Percentiles rank a stretch among this genome's conserved stretches.
Evolutionary conservation across 2,797 vertebrate species (phyloP).

Genomic region (Clarias platycephalus): DNA sequence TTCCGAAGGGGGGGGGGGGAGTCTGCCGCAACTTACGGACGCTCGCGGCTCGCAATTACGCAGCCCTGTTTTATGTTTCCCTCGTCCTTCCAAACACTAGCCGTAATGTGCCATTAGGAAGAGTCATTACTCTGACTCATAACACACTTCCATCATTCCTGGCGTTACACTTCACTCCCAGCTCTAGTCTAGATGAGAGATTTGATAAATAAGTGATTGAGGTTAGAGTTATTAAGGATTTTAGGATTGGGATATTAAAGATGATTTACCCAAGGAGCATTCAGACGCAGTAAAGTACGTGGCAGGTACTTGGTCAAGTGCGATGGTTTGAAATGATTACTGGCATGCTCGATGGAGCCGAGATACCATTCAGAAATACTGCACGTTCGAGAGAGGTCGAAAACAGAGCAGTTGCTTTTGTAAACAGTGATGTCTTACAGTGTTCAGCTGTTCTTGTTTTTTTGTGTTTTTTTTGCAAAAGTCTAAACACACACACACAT

Average conservation of each 20-base stretch:
- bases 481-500: neutral
- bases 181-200: constrained; percentile 28
- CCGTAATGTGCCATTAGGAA: constrained; percentile 39
- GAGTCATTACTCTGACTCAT: constrained; percentile 46
- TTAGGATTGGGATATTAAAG: neutral
- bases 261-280: constrained; percentile 12
- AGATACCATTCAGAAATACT: neutral
- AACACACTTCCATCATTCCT: constrained; percentile 55
- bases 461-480: constrained; percentile 3
- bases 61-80: constrained; percentile 29
- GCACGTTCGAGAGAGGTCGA: neutral
- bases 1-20: neutral
- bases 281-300: neutral
- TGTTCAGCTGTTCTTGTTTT: neutral
- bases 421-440: neutral
- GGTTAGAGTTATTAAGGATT: constrained; percentile 34
- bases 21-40: constrained; percentile 9
- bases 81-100: constrained; percentile 26
- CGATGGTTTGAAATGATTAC: neutral
- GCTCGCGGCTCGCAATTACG: neutral
- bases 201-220: constrained; percentile 36
- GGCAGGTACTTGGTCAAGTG: neutral
- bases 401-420: constrained; percentile 7
- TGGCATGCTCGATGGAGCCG: neutral
- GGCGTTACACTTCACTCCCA: constrained; percentile 57